Base-by-base conservation (phyloP, 30 jellyfish, hydroid and myxozoan genomes). In the Aurelia aurita complex sp. Pacific region DNA sequence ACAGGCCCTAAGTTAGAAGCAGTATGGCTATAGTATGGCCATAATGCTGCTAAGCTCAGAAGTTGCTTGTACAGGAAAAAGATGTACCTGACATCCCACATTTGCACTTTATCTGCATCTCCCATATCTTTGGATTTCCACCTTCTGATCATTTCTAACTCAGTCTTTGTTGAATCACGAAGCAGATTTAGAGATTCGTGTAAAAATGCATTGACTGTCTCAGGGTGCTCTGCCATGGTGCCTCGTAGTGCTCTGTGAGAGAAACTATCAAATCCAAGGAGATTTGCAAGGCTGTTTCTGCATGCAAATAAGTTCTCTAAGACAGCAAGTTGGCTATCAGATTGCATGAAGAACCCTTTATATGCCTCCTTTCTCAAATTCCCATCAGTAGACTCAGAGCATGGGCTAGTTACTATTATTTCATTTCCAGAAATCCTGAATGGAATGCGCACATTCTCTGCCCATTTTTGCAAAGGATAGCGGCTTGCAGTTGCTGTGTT, bases 171-270 rank as follows among this genome's bases (percentile, higher is more conserved):
- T 12, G 95, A 80, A 36, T 63, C 77, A 16, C 55, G 55, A n/a
- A 92, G 84, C 54, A 80, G 80, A 18, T 67, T 81, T 5, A 92
- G 78, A 16, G 94, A 71, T 38, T 82, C 89, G 10, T 64, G 81
- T 50, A 92, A 70, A 64, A 92, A 92, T 0, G 90, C 23, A n/a
- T 9, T 71, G 12, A 87, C 99, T 53, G 77, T 89, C 59, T 89
- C 92, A 34, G 99, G 99, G 60, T 61, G 38, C 18, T 92, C 51
- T 18, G 97, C 99, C 97, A 86, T 88, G 35, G 97, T 94, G 16
- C 99, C 97, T 61, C 87, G 82, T 54, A 94, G 76, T 0, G 96
- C 88, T 13, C 97, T 81, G 13, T 89, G 92, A 23, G 97, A 73
- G 74, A 2, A 94, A 38, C 92, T 85, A 13, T 94, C 71, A 85